A percentile compares a stretch with the other conserved stretches of the same genome.
Evolutionary conservation across 2,888 invertebrate species (phyloP).

Genomic region (Brachyopa scutellaris): DNA sequence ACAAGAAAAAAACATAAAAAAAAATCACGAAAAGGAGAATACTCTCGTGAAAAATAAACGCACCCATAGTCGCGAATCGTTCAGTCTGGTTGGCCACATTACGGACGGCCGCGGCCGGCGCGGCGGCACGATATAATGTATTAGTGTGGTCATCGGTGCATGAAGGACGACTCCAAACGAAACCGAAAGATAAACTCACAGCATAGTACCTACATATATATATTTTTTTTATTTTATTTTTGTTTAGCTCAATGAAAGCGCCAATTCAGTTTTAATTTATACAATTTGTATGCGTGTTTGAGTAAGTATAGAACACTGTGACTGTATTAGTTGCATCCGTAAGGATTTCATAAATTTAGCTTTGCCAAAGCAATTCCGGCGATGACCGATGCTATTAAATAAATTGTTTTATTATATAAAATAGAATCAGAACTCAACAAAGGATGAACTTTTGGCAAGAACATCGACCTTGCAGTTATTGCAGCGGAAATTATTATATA

Average conservation of each 20-base stretch:
- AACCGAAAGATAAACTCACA: constrained; percentile 68
- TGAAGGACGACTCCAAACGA: constrained; percentile 78
- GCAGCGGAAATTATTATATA: no score
- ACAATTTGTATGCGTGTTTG: constrained; percentile 24
- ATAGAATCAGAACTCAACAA: constrained; percentile 27
- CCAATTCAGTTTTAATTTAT: constrained; percentile 29
- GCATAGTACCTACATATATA: no score
- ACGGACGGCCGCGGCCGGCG: constrained; percentile 35
- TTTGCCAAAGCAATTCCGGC: constrained; percentile 8
- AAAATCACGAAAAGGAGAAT: constrained; percentile 47
- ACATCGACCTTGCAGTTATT: background rate
- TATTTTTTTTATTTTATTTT: constrained; percentile 27
- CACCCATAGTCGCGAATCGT: constrained; percentile 71
- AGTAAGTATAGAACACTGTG: constrained; percentile 1
- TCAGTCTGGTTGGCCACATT: constrained; percentile 71
- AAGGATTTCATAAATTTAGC: constrained; percentile 20
- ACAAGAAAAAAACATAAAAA: constrained; percentile 16
- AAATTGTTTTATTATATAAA: constrained; percentile 57
- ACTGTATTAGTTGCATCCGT: constrained; percentile 10
- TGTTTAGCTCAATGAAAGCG: constrained; percentile 38
- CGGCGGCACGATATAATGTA: constrained; percentile 60
- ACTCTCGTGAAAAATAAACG: constrained; percentile 71
- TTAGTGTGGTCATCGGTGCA: constrained; percentile 76
- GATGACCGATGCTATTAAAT: constrained; percentile 60
- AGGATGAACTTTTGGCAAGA: background rate